Evolutionary conservation across 2,888 invertebrate genomes (phyloP), one percentile per base, ranked within the genome.

Genomic region (Ecdyonurus torrentis): DNA sequence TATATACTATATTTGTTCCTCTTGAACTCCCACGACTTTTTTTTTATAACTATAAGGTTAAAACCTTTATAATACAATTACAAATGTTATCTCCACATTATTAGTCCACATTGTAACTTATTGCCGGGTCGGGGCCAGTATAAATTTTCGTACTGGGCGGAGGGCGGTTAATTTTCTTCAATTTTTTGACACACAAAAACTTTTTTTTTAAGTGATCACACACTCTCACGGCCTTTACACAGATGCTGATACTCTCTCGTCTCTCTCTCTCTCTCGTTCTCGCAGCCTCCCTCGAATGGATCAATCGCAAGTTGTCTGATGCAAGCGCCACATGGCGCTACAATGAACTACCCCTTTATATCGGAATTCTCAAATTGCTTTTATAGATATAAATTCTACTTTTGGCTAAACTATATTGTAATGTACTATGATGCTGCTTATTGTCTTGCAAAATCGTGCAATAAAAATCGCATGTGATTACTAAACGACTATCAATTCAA

Each of bases 271-370:
- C 50, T 10, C 10, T 18, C 20, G 22, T 22, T 55, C 55, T 55
- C 55, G 55, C 55, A 55, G 55, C 55, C 55, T 55, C 55, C 55
- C 55, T n/a, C 55, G 55, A 37, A 55, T 55, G 55, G 55, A 55
- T 55, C 55, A 55, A 55, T 55, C 55, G 55, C 55, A 22, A 37
- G 37, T 37, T 37, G 37, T 5, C 7, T 5, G 15, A 37, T 15
- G 15, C 37, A 10, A 37, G 37, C 37, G 37, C 37, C 37, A 15
- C 37, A 10, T 15, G n/a, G n/a, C n/a, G n/a, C n/a, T n/a, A n/a
- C n/a, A n/a, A n/a, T n/a, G n/a, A n/a, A n/a, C n/a, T n/a, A n/a
- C n/a, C n/a, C n/a, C n/a, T n/a, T n/a, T n/a, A n/a, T n/a, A n/a
- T n/a, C n/a, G n/a, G n/a, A n/a, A n/a, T n/a, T n/a, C n/a, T n/a